A percentile compares a stretch with the other conserved stretches of the same genome.
Conservation (phyloP, 2,113 vertebrate genomes). For the Atrichornis clamosus region DNA sequence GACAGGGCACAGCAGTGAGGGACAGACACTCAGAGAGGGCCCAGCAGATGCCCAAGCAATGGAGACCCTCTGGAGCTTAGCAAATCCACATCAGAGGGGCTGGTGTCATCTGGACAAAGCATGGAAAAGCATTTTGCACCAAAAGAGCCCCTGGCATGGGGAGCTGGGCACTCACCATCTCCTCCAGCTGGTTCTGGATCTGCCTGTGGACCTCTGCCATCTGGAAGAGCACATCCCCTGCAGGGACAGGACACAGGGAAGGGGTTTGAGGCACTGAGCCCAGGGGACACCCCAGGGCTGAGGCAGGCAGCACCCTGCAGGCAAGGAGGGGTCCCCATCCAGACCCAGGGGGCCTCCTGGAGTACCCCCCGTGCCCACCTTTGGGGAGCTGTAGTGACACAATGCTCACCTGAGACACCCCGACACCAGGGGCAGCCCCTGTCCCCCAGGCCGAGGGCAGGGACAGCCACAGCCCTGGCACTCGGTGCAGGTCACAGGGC, state of each 20-base stretch:
- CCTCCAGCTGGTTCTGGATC: conserved; percentile 97
- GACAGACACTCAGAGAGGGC: neutral
- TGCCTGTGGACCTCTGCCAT: conserved; percentile 98
- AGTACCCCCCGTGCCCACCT: neutral
- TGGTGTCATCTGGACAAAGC: neutral
- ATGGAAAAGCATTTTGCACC: accelerated
- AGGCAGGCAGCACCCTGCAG: neutral
- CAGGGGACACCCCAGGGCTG: accelerated
- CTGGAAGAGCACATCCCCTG: conserved; percentile 98
- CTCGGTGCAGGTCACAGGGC: neutral
- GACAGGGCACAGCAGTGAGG: neutral
- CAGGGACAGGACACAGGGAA: neutral
- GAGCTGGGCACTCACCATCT: conserved; percentile 84
- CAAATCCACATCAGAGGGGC: neutral
- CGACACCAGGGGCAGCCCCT: neutral
- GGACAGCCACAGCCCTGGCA: neutral
- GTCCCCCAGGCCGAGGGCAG: neutral
- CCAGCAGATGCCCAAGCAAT: neutral
- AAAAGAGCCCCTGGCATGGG: accelerated
- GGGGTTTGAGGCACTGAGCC: neutral
- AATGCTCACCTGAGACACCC: neutral
- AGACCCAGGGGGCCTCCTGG: neutral
- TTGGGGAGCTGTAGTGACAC: neutral
- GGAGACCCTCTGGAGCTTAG: neutral
- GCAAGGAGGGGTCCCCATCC: neutral